phyloP scores from a whole-genome alignment of 2,888 invertebrate genomes.

The Brachypalpus laphriformis region DNA sequence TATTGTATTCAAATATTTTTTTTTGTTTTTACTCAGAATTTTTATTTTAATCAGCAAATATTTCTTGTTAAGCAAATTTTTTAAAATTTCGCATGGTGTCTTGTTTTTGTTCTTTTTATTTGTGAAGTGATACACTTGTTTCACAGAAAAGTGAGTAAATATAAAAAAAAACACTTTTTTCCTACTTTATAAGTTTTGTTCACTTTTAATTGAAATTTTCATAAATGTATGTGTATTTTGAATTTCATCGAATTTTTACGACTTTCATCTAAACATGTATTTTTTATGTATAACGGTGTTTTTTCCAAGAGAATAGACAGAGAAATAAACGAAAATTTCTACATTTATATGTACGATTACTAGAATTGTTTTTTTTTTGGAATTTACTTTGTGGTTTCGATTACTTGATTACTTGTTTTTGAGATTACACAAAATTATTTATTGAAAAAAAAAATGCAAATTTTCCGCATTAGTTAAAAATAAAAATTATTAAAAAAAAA shows the following conservation, averaged over 20 bases:
- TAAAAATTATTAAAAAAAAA: conserved; percentile 9
- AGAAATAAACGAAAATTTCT: conserved; percentile 63
- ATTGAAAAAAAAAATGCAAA: conserved; percentile 13
- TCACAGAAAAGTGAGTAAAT: background rate
- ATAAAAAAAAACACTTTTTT: background rate
- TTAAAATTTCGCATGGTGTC: background rate
- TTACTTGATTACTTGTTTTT: conserved; percentile 38
- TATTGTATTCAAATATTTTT: conserved; percentile 39
- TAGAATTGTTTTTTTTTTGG: conserved; percentile 26
- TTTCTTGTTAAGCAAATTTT: conserved; percentile 1
- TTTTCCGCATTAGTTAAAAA: background rate
- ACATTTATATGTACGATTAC: conserved; percentile 41
- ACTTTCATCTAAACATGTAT: conserved; percentile 10
- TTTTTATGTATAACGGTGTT: background rate
- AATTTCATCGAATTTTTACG: background rate
- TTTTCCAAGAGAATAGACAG: conserved; percentile 18
- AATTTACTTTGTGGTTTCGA: conserved; percentile 43
- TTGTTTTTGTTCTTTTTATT: background rate
- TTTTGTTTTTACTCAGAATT: background rate
- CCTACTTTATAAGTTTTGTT: background rate
- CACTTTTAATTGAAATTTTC: background rate
- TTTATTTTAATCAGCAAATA: conserved; percentile 19
- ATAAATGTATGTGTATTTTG: background rate
- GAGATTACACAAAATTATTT: conserved; percentile 3
- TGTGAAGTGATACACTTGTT: background rate